Evolutionary conservation across 2,113 vertebrate genomes (phyloP).

Genomic region (Eudorcas thomsonii): DNA sequence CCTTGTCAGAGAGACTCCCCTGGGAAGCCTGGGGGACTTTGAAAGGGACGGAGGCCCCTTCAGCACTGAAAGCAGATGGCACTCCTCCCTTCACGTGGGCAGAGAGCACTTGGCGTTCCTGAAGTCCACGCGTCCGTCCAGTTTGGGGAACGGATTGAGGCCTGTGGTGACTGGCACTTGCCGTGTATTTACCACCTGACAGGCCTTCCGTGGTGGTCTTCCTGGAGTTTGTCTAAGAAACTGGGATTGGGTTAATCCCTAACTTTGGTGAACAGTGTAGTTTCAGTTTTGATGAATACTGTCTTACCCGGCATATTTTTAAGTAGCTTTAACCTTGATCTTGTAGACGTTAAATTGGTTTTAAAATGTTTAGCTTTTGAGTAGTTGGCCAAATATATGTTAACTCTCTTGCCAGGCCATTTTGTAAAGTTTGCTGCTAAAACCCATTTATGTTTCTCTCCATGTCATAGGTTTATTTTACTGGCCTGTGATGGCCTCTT

Average conservation of each 20-base stretch:
- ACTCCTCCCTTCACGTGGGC: no score
- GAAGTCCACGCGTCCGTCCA: accelerated
- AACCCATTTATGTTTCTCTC: neutral
- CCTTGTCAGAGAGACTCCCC: accelerated
- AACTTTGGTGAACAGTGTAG: neutral
- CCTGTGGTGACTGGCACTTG: accelerated
- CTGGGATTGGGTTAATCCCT: no score
- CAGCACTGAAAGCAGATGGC: accelerated
- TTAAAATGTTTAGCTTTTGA: neutral
- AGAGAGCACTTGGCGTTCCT: accelerated
- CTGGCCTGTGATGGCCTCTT: slow-evolving; percentile 97
- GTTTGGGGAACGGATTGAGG: accelerated
- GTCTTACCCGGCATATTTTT: neutral
- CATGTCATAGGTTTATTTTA: slow-evolving; percentile 89
- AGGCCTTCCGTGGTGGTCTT: accelerated
- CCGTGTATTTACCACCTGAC: accelerated
- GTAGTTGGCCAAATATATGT: neutral
- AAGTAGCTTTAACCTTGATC: neutral
- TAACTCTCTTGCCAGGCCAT: accelerated
- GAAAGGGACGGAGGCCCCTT: neutral
- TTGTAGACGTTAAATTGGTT: neutral
- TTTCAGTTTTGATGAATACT: accelerated
- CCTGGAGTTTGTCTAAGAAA: no score
- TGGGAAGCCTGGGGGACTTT: neutral
- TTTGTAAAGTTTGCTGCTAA: neutral